Evolutionary conservation across 1,140 invertebrate genomes (phyloP).

Genomic region (Coboldia fuscipes): DNA sequence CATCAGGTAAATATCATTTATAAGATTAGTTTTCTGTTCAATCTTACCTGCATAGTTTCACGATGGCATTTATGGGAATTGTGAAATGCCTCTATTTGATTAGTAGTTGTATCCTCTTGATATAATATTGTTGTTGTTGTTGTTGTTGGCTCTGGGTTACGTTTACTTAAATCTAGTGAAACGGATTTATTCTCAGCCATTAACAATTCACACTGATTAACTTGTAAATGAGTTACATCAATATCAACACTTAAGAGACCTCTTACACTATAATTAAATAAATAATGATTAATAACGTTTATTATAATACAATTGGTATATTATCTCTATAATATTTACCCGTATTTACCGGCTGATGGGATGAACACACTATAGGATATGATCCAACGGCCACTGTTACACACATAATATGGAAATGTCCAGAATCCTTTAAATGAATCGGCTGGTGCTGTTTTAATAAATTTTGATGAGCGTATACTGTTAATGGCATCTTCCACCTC

Average conservation of each 20-base stretch:
- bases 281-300: background rate
- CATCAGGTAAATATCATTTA: too few relatives aligned
- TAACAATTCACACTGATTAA: constrained; percentile 84
- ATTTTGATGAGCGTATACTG: constrained; percentile 40
- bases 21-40: too few relatives aligned
- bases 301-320: background rate
- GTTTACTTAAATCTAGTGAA: too few relatives aligned
- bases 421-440: constrained; percentile 50
- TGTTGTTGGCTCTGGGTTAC: background rate
- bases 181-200: too few relatives aligned
- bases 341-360: constrained; percentile 32
- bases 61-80: constrained; percentile 73
- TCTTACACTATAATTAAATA: constrained; percentile 29
- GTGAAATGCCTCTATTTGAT: constrained; percentile 40
- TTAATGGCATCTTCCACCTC: constrained; percentile 22
- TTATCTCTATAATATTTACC: constrained; percentile 16
- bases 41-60: constrained; percentile 43
- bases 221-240: constrained; percentile 56
- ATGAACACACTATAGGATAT: constrained; percentile 57
- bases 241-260: constrained; percentile 67
- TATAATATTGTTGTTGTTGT: constrained; percentile 4
- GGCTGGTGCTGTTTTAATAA: constrained; percentile 39
- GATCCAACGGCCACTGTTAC: constrained; percentile 43
- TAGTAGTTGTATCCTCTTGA: constrained; percentile 8
- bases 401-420: constrained; percentile 62